Evolutionary conservation across 1,140 invertebrate genomes (phyloP), one percentile per base, ranked within the genome.

Genomic region (Andrena cerasifolii): DNA sequence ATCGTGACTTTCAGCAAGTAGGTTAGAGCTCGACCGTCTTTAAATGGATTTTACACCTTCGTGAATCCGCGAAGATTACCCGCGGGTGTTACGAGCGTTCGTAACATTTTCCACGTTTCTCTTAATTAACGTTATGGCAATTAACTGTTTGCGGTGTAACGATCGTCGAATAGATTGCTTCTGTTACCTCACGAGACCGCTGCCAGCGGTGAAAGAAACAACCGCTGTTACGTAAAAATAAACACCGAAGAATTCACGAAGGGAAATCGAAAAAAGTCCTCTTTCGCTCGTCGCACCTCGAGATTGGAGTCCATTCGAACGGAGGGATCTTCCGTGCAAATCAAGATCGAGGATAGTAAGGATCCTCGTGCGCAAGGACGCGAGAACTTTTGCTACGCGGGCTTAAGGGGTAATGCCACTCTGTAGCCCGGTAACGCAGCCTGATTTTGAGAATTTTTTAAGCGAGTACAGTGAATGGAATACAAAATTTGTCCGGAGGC

Each of bases 1-100:
- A 85, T 85, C 84, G 84, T 85, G 84, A 85, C 84, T 85, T 68
- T 79, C 53, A 65, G 56, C 76, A 85, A 85, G 84, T 85, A 59
- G 84, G 84, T 79, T 78, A 78, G 58, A 51, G 66, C 78, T 56
- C 58, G 68, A 63, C 47, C 51, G 74, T 71, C 56, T 70, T 76
- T 47, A 58, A 80, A 83, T 83, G 72, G 51, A 84, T 80, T 84
- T 84, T 77, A 83, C 78, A 83, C 68, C 67, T 72, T 33, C 21
- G 36, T 36, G 49, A 47, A 36, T 26, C 16, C n/a, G 28, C 47
- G n/a, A 33, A 24, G 65, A 18, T 56, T 33, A 33, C 33, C n/a
- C 67, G 45, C 16, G 40, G 33, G 7, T 51, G 10, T 62, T 43
- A 45, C 33, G 28, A 40, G 56, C 2, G 14, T 5, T 49, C 31